These are phyloP conservation scores for Glossosoma conforme DNA, from an alignment of 1,140 invertebrate genomes.

Conservation along the genomic window DNA sequence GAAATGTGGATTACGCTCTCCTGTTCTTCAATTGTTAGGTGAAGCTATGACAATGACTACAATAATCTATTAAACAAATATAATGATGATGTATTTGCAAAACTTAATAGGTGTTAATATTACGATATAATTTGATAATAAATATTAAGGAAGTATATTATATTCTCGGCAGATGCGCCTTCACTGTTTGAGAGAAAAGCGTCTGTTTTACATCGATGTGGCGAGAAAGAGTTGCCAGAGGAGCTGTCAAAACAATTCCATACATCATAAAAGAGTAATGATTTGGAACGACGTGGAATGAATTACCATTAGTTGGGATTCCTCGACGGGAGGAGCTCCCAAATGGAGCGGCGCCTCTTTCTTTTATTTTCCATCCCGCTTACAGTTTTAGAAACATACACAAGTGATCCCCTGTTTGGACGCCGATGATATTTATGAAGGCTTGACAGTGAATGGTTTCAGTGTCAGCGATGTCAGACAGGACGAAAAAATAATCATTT, in stretches of 20 bases:
- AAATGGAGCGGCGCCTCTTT: background rate
- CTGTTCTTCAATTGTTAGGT: too few relatives aligned
- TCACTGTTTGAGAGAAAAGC: constrained; percentile 6
- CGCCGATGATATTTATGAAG: constrained; percentile 7
- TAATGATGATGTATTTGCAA: too few relatives aligned
- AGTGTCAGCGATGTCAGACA: constrained; percentile 7
- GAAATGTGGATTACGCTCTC: too few relatives aligned
- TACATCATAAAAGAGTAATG: constrained; percentile 33
- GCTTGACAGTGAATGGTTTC: constrained; percentile 13
- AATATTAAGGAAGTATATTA: too few relatives aligned
- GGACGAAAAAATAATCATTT: too few relatives aligned
- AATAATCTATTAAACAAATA: too few relatives aligned
- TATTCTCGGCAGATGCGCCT: too few relatives aligned
- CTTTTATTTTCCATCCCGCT: background rate
- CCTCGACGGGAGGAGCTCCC: constrained; percentile 6
- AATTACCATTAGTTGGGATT: constrained; percentile 29
- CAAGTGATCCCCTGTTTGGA: background rate
- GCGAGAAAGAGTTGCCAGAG: constrained; percentile 27
- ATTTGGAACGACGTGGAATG: constrained; percentile 30
- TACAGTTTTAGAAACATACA: background rate
- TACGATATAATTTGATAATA: too few relatives aligned
- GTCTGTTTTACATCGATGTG: constrained; percentile 19
- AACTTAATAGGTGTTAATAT: too few relatives aligned
- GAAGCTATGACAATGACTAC: too few relatives aligned
- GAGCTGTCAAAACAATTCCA: constrained; percentile 28